These are phyloP conservation scores for Lordiphosa clarofinis DNA, from an alignment of 1,140 invertebrate species.

Conservation along the genomic window DNA sequence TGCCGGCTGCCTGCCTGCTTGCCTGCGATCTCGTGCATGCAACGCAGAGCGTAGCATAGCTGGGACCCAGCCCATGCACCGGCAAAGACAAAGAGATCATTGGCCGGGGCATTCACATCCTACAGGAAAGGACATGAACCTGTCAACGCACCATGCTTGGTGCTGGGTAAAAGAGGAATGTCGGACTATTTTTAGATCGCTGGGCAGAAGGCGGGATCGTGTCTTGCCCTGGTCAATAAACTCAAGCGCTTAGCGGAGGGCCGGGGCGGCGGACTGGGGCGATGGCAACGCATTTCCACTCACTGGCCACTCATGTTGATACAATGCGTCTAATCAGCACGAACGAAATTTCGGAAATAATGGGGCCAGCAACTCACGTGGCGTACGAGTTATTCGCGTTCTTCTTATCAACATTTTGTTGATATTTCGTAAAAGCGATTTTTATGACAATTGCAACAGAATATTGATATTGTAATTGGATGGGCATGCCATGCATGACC, in stretches of 20 bases:
- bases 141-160: slow-evolving; percentile 5
- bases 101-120: slow-evolving; percentile 5
- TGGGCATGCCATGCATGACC: slow-evolving; percentile 13
- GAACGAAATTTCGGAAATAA: slow-evolving; percentile 20
- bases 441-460: slow-evolving; percentile 57
- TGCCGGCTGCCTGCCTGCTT: neutral
- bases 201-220: neutral
- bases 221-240: no score
- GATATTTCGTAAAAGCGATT: slow-evolving; percentile 40
- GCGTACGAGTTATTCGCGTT: slow-evolving; percentile 48
- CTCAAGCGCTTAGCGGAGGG: no score
- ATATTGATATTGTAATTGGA: slow-evolving; percentile 25
- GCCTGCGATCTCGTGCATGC: neutral
- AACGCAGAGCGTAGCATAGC: neutral
- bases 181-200: slow-evolving; percentile 13
- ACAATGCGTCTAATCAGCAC: slow-evolving; percentile 50
- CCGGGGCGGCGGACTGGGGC: neutral
- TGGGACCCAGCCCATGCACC: neutral
- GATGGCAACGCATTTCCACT: slow-evolving; percentile 13
- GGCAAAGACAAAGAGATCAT: slow-evolving; percentile 10
- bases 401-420: slow-evolving; percentile 39
- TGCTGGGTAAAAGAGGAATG: slow-evolving; percentile 3
- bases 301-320: slow-evolving; percentile 6
- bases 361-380: slow-evolving; percentile 45
- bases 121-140: slow-evolving; percentile 15